Evolutionary conservation across 2,797 vertebrate genomes (phyloP).

Genomic region (Spinibarbus caldwelli): DNA sequence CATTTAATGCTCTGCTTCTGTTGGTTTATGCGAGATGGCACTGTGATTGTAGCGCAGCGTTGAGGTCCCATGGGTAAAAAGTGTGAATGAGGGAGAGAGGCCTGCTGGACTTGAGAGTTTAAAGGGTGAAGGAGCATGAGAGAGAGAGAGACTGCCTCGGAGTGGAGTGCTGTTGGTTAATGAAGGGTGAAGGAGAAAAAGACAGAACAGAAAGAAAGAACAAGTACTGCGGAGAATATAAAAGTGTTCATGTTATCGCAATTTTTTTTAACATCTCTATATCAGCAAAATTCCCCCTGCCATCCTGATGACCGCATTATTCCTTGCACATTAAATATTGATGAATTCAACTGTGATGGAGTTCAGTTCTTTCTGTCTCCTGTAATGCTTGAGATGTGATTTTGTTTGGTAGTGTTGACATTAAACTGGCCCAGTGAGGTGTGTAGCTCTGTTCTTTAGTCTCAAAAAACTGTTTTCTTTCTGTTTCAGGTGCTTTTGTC

Average conservation of each 20-base stretch:
- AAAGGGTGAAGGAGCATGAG: constrained; percentile 36
- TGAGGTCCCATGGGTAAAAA: constrained; percentile 9
- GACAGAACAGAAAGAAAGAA: constrained; percentile 59
- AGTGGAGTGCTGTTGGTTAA: constrained; percentile 57
- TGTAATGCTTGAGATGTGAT: constrained; percentile 17
- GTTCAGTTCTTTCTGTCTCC: not conserved
- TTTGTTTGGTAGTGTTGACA: not conserved
- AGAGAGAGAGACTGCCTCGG: constrained; percentile 55
- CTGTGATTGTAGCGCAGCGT: constrained; percentile 2
- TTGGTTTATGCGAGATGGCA: not conserved
- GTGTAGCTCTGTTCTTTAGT: not conserved
- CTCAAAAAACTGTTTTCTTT: constrained; percentile 41
- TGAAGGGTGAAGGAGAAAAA: constrained; percentile 66
- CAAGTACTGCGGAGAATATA: constrained; percentile 59
- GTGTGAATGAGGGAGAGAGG: constrained; percentile 34
- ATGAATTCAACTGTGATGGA: constrained; percentile 10
- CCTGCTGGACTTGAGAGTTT: constrained; percentile 26
- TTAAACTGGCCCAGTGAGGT: not conserved
- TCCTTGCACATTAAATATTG: constrained; percentile 42
- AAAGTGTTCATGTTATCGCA: constrained; percentile 30
- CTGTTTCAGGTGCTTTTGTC: constrained; percentile 91
- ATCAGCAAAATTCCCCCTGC: constrained; percentile 10
- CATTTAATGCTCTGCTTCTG: constrained; percentile 1
- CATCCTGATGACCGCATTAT: not conserved
- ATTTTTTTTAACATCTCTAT: constrained; percentile 14